phyloP scores from a whole-genome alignment of 2,797 vertebrate genomes.

The Lophius americanus region DNA sequence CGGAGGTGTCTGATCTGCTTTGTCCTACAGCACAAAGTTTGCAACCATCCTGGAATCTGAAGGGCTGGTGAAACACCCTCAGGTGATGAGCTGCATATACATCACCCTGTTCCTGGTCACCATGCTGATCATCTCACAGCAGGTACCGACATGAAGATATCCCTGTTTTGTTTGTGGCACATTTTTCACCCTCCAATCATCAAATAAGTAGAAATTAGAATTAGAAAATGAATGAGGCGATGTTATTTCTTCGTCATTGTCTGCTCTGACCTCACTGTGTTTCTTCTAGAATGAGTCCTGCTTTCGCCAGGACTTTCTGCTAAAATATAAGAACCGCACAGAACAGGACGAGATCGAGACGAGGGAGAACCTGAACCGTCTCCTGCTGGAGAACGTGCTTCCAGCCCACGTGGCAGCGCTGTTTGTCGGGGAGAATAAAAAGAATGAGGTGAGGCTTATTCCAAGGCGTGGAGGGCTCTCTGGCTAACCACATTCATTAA shows the following conservation, averaged over 20 bases:
- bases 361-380: slow-evolving; percentile 95
- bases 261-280: background rate
- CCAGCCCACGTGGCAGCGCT: slow-evolving; percentile 94
- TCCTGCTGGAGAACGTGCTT: slow-evolving; percentile 96
- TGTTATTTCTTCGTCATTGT: background rate
- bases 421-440: slow-evolving; percentile 94
- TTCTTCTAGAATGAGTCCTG: slow-evolving; percentile 89
- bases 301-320: slow-evolving; percentile 91
- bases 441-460: slow-evolving; percentile 88
- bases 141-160: slow-evolving; percentile 78
- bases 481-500: no score
- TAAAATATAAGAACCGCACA: slow-evolving; percentile 96
- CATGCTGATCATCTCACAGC: slow-evolving; percentile 89
- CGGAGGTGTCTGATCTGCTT: background rate
- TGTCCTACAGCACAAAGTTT: slow-evolving; percentile 48
- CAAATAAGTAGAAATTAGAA: background rate
- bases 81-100: slow-evolving; percentile 88
- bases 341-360: slow-evolving; percentile 97
- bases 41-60: slow-evolving; percentile 29
- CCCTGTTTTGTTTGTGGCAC: background rate
- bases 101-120: slow-evolving; percentile 92
- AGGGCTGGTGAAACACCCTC: slow-evolving; percentile 83
- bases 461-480: background rate
- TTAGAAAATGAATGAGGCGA: no score
- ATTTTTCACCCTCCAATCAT: background rate